These are phyloP conservation scores for Neoarius graeffei DNA, from an alignment of 2,113 vertebrate genomes.

Conservation along the genomic window DNA sequence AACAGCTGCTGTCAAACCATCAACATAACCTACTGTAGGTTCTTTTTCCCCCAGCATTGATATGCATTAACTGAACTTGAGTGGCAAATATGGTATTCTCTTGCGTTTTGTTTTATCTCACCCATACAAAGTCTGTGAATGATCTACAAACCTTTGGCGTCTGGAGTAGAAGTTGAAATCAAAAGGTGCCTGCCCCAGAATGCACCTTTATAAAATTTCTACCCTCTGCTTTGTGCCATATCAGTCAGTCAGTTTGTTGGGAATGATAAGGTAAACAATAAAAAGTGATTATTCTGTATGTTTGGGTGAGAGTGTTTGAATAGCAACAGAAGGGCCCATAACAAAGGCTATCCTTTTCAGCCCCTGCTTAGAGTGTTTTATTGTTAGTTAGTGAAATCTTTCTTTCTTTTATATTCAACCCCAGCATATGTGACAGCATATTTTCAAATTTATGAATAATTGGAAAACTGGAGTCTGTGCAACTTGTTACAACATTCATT, in stretches of 20 bases:
- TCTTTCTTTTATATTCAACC: not conserved
- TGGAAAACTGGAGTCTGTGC: not conserved
- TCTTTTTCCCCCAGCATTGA: conserved; percentile 71
- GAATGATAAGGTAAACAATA: conserved; percentile 50
- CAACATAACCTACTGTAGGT: conserved; percentile 74
- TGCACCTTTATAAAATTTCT: conserved; percentile 32
- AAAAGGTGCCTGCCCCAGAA: conserved; percentile 69
- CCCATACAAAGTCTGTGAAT: conserved; percentile 77
- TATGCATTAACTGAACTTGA: conserved; percentile 74
- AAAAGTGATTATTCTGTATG: conserved; percentile 36
- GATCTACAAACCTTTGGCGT: conserved; percentile 73
- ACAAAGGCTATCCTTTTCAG: not conserved
- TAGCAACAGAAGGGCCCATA: conserved; percentile 23
- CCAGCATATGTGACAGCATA: too few relatives aligned
- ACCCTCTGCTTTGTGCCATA: conserved; percentile 36
- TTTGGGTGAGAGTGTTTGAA: conserved; percentile 42
- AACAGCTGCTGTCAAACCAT: conserved; percentile 68
- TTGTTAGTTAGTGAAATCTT: conserved; percentile 16
- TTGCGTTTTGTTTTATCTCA: conserved; percentile 75
- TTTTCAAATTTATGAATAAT: not conserved
- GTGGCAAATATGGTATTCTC: conserved; percentile 76
- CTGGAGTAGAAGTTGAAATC: conserved; percentile 62
- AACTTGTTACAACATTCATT: not conserved
- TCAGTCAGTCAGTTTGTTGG: conserved; percentile 42
- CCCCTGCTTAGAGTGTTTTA: not conserved